Base-by-base conservation (phyloP, 2,797 vertebrate species). In the Atherinosoma microstoma region DNA sequence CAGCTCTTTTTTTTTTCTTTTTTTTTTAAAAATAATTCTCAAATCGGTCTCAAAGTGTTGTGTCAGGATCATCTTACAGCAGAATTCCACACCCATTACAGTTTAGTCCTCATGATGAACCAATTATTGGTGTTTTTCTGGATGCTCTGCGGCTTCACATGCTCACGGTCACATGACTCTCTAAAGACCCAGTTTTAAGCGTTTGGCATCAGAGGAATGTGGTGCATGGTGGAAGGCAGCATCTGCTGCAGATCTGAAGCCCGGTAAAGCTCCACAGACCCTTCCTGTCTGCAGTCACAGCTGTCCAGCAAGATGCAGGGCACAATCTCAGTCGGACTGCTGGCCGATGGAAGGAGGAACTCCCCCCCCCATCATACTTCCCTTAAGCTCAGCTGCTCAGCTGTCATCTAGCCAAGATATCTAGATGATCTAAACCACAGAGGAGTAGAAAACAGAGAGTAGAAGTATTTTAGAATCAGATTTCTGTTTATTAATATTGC, bases 241-340 rank as follows among this genome's bases (percentile, higher is more conserved):
- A 85, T 92, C 84, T 93, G 91, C 78, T 80, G 75, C 75, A 36
- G 84, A 79, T 89, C 75, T 83, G 86, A 89, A 75, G 74, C 63
- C 79, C 70, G 70, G 64, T 76, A 83, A 83, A 82, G 76, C 78
- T 79, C 76, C 73, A 47, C 74, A 86, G 84, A 78, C 63, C 70
- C 74, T 62, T 74, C 74, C 67, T 27, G 76, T 85, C 83, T 80
- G 72, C 84, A 71, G 75, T 71, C 22, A 74, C 89, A 89, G 90
- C 85, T 84, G 90, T 74, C 79, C 16, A 6, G 22, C 13, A 13
- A 73, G 68, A 85, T 30, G 34, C 75, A 59, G 75, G 85, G 75
- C 69, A 73, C 58, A 20, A 62, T 78, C 83, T 82, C 73, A 70
- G 53, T 75, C 73, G 27, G 69, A 58, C 80, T 9, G 54, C 47